Conservation (phyloP, 2,797 vertebrate genomes). For the Emydoidea blandingii region DNA sequence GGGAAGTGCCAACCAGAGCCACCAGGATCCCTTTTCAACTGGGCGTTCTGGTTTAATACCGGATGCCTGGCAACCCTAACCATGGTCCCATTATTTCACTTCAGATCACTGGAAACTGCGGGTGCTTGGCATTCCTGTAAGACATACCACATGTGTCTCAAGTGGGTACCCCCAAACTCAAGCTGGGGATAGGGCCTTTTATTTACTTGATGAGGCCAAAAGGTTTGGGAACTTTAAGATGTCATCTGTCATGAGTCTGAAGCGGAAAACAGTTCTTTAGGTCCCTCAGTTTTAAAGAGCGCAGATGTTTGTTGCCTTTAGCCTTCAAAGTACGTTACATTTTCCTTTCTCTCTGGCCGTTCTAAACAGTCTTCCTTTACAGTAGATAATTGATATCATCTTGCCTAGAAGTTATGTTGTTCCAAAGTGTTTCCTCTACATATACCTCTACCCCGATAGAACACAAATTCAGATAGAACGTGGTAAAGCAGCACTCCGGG, state of each 20-base stretch:
- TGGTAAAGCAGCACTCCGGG: too few species aligned
- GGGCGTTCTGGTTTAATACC: too few species aligned
- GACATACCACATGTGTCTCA: rapidly evolving
- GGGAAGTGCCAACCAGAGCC: too few species aligned
- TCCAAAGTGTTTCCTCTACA: not conserved
- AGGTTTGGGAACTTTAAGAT: not conserved
- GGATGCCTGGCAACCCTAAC: too few species aligned
- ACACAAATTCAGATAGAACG: too few species aligned
- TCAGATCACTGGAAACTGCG: not conserved
- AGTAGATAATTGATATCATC: not conserved
- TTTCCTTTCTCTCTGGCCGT: not conserved
- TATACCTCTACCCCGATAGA: too few species aligned
- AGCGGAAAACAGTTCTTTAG: not conserved
- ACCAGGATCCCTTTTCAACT: too few species aligned
- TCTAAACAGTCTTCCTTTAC: not conserved
- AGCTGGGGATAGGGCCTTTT: not conserved
- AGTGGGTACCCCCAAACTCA: not conserved
- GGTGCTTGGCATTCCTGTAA: not conserved
- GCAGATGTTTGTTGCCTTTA: not conserved
- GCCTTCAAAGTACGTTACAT: not conserved
- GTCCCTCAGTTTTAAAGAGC: not conserved
- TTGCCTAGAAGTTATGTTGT: not conserved
- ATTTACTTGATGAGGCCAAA: not conserved
- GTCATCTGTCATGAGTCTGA: not conserved
- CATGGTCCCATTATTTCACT: not conserved